Conservation (phyloP, 2,113 vertebrate species). For the Miniopterus natalensis region DNA sequence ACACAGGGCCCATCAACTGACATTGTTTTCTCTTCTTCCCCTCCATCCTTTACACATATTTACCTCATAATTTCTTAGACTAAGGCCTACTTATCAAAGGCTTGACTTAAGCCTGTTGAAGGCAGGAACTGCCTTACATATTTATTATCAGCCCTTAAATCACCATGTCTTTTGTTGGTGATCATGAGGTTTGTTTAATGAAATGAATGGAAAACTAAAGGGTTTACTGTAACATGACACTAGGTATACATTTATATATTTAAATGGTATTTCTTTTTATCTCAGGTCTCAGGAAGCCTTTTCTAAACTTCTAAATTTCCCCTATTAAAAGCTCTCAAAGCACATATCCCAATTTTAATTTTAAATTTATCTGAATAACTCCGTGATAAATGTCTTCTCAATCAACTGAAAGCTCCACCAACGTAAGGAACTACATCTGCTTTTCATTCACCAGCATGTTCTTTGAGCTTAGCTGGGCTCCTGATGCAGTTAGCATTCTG, state of each 20-base stretch:
- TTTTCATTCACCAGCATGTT: not conserved
- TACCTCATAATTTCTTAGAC: not conserved
- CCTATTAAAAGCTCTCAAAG: not conserved
- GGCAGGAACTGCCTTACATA: not conserved
- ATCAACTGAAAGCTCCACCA: not conserved
- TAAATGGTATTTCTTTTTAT: not conserved
- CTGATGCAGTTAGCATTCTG: not conserved
- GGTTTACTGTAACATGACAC: not conserved
- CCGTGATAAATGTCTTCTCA: not conserved
- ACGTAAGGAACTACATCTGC: not conserved
- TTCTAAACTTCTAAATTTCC: not conserved
- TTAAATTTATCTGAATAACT: not conserved
- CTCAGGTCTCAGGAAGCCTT: slow-evolving; percentile 9
- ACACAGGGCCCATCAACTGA: not conserved
- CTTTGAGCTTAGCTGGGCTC: not conserved
- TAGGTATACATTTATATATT: not conserved
- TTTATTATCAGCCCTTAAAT: not conserved
- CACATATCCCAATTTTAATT: not conserved
- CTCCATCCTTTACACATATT: not conserved
- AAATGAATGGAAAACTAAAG: not conserved
- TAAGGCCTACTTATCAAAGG: not conserved
- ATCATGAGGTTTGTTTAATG: not conserved
- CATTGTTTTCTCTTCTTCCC: not conserved
- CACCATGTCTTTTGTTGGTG: not conserved
- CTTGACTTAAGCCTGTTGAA: not conserved